These are phyloP conservation scores for Argentina silus DNA, from an alignment of 2,797 vertebrate species.

Conservation along the genomic window DNA sequence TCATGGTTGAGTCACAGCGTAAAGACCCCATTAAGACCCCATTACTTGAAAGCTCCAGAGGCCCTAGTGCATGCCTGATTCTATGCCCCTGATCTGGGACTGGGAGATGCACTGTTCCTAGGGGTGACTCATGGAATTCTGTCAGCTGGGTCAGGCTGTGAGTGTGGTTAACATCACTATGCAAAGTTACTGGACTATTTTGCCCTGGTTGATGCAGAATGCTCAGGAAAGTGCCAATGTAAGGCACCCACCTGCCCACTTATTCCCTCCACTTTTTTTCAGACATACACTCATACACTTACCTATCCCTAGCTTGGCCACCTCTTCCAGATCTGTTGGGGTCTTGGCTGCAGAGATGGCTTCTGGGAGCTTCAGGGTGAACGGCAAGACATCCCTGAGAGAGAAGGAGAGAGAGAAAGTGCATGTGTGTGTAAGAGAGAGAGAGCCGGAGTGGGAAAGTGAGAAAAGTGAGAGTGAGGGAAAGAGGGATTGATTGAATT, in stretches of 20 bases:
- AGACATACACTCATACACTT: slow-evolving; percentile 50
- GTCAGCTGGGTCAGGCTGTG: slow-evolving; percentile 10
- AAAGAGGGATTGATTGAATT: slow-evolving; percentile 8
- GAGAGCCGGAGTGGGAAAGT: slow-evolving; percentile 10
- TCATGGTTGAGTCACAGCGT: slow-evolving; percentile 33
- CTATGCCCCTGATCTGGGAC: slow-evolving; percentile 32
- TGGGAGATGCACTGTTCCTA: slow-evolving; percentile 25
- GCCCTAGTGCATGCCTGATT: slow-evolving; percentile 1
- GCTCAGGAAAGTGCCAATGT: too few species aligned
- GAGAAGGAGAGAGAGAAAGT: slow-evolving; percentile 9
- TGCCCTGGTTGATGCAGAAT: too few species aligned
- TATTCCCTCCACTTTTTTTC: background rate
- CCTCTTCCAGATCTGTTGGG: slow-evolving; percentile 83
- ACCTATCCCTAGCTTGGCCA: slow-evolving; percentile 89
- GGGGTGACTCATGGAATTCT: slow-evolving; percentile 28
- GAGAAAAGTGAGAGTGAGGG: background rate
- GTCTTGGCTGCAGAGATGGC: slow-evolving; percentile 82
- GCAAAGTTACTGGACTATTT: too few species aligned
- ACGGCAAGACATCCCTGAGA: slow-evolving; percentile 89
- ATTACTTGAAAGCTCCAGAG: slow-evolving; percentile 11
- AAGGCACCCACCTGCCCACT: too few species aligned
- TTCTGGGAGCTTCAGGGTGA: slow-evolving; percentile 88
- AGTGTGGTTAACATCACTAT: background rate
- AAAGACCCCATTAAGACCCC: background rate
- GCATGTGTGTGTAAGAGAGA: too few species aligned